Evolutionary conservation across 2,113 vertebrate species (phyloP), one percentile per base, ranked within the genome.

Genomic region (Cyanoramphus novaezelandiae): DNA sequence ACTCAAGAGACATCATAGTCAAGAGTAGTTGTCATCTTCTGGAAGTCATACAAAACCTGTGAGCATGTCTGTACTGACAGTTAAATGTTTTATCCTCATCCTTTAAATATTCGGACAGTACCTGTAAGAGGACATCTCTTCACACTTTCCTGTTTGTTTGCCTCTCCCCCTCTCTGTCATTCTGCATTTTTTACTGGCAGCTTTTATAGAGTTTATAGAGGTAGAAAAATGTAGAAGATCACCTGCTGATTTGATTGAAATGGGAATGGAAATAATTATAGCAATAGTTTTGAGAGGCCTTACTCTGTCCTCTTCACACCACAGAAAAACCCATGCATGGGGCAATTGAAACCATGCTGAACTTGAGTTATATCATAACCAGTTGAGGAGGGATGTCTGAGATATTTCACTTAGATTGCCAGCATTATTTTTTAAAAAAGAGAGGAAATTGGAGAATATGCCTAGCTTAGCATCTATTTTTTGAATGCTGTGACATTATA

Each of bases 181-280:
- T 31, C 31, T 83, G 10, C 24, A 4, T 29, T 49, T 90, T 72
- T 78, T 64, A 64, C 71, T 90, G 37, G 31, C 46, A 65, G 80
- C 49, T 76, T 52, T 77, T 72, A 6, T 41, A 91, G 57, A 88
- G 24, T 52, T 77, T 76, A 6, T 50, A 91, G 65, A 92, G 24
- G 55, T 72, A 85, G 52, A 87, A 90, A 25, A 92, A 85, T 71
- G 43, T 88, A 60, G 78, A 95, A 43, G 57, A 91, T 37, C 86
- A 95, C 74, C 37, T 96, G 80, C 68, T 97, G 86, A 95, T 84
- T 97, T 82, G 74, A 89, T 86, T 92, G 80, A 95, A 92, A 86
- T 79, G 74, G 77, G 80, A 96, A 95, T 49, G 63, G 44, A 94
- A 92, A 82, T 96, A 81, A 90, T 96, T 95, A 79, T 82, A 93